Base-by-base conservation (phyloP, 2,888 invertebrate species). In the Polydrusus cervinus region DNA sequence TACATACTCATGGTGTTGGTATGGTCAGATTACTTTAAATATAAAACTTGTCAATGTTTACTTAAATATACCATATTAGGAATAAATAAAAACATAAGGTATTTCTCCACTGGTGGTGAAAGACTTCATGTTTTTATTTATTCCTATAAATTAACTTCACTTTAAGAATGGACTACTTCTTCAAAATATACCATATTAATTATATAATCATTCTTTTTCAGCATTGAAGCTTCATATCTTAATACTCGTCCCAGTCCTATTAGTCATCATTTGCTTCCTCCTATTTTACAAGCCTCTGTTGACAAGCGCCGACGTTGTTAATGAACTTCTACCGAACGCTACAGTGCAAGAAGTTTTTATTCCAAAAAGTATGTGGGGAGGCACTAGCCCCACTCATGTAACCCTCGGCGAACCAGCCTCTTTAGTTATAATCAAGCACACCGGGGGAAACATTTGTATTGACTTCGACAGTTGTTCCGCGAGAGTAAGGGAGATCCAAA, bases 391-490 rank as follows among this genome's bases (percentile, higher is more conserved):
- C 1, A 20, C 0, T 20, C 7, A 3, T 1, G 18, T 57, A 20
- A 68, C 14, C 3, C 80, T 13, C 10, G 40, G 7, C 7, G 10
- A 45, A 7, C 18, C 34, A 57, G 71, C 71, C 25, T 11, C 30
- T 6, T 9, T 76, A 55, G 88, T 89, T 0, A 80, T 90, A 1
- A 86, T 90, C 61, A 88, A 89, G n/a, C 90, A 90, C 78, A 88
- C 90, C 1, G 90, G 87, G 1, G 88, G 89, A 34, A 83, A 84
- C 8, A 84, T 86, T 30, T 90, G 90, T 78, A 73, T 74, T 8
- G 87, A 83, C 66, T 82, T 88, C 49, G 81, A 84, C 38, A 84
- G 83, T 25, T 90, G 90, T 79, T 87, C 89, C 85, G 83, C 86
- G 43, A 85, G 49, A 45, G 47, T 75, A 5, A 49, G 43, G 16